Conservation (phyloP, 2,888 invertebrate genomes). For the Colostygia pectinataria region DNA sequence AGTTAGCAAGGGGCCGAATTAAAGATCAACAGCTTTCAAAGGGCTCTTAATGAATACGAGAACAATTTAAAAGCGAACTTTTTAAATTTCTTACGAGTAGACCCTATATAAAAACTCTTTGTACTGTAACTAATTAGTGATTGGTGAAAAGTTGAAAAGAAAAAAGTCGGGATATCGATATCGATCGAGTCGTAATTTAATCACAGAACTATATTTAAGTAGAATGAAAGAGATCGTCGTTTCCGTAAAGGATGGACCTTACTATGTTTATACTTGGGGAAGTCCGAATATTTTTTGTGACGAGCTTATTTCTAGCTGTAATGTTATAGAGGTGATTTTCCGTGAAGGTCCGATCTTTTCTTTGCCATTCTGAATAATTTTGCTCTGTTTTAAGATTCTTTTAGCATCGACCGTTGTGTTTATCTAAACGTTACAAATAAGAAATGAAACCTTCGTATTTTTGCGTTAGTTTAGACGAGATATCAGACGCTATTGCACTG, state of each 20-base stretch:
- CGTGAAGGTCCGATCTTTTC: too few species aligned
- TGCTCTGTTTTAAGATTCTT: not conserved
- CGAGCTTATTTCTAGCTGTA: slow-evolving; percentile 27
- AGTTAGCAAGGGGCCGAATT: slow-evolving; percentile 32
- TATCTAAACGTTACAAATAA: not conserved
- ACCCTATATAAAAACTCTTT: slow-evolving; percentile 32
- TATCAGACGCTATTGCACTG: too few species aligned
- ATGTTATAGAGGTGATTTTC: not conserved
- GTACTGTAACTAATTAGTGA: slow-evolving; percentile 22
- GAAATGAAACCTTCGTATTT: not conserved
- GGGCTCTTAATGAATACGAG: slow-evolving; percentile 43
- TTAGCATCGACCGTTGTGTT: not conserved
- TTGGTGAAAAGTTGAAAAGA: slow-evolving; percentile 48
- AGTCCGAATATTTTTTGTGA: too few species aligned
- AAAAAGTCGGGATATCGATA: slow-evolving; percentile 43
- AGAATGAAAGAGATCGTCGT: too few species aligned
- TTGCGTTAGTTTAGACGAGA: too few species aligned
- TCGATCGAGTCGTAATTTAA: too few species aligned
- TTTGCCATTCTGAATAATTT: not conserved
- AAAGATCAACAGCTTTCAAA: slow-evolving; percentile 47
- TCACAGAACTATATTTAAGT: too few species aligned
- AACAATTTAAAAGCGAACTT: slow-evolving; percentile 40
- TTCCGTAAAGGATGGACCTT: too few species aligned
- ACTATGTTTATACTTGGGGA: too few species aligned
- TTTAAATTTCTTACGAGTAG: not conserved